phyloP scores from a whole-genome alignment of 2,888 invertebrate genomes.

The Caenorhabditis sp. region DNA sequence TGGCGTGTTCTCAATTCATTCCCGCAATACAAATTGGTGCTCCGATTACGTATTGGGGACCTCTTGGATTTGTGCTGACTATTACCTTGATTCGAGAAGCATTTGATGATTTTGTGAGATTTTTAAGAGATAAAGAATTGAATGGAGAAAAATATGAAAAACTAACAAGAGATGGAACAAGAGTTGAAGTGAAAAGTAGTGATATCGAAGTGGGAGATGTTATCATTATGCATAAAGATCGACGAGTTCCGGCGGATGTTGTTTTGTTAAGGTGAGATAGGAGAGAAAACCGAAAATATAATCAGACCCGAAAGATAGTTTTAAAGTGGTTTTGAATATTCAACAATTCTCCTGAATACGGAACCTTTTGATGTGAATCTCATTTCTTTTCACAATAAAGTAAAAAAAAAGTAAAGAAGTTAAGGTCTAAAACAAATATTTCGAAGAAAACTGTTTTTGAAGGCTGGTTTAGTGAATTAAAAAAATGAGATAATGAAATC shows the following conservation, averaged over 20 bases:
- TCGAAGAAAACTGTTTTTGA: no score
- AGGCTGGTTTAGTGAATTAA: no score
- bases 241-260: slow-evolving; percentile 96
- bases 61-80: slow-evolving; percentile 91
- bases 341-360: no score
- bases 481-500: no score
- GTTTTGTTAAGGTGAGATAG: slow-evolving; percentile 78
- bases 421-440: no score
- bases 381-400: no score
- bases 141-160: slow-evolving; percentile 92
- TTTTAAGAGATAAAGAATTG: slow-evolving; percentile 91
- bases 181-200: slow-evolving; percentile 79
- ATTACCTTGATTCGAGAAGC: slow-evolving; percentile 96
- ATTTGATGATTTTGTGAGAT: slow-evolving; percentile 91
- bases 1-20: slow-evolving; percentile 97
- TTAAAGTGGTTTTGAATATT: no score
- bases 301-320: neutral
- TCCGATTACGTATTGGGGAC: slow-evolving; percentile 99
- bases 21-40: slow-evolving; percentile 95
- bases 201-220: slow-evolving; percentile 82
- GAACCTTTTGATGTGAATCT: no score
- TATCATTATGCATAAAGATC: slow-evolving; percentile 88
- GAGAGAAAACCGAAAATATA: neutral
- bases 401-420: no score
- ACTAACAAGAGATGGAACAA: slow-evolving; percentile 77